These are phyloP conservation scores for Megaustenia siamemsis DNA, from an alignment of 2,888 invertebrate species.

Conservation along the genomic window DNA sequence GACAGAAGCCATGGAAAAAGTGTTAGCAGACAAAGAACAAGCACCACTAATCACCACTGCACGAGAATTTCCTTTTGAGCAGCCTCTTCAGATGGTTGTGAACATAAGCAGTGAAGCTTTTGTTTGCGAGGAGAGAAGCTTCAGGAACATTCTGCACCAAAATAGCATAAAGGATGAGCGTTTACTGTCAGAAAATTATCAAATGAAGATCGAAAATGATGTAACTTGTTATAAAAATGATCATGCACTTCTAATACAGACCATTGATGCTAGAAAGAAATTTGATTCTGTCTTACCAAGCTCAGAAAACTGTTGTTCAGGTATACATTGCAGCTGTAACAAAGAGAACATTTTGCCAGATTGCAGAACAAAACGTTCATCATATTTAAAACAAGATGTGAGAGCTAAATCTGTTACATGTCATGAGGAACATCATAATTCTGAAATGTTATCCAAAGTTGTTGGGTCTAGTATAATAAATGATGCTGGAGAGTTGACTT, in stretches of 20 bases:
- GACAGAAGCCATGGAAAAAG: background rate
- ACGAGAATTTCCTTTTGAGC: background rate
- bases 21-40: background rate
- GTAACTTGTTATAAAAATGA: background rate
- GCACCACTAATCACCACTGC: background rate
- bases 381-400: background rate
- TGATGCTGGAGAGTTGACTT: background rate
- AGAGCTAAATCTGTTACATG: background rate
- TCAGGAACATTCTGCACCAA: background rate
- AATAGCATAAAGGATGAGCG: background rate
- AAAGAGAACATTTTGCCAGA: conserved; percentile 13
- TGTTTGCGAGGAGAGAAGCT: background rate
- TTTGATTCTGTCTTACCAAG: too few species aligned
- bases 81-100: background rate
- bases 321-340: background rate
- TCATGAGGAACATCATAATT: background rate
- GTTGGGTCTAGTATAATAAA: too few species aligned
- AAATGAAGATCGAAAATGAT: background rate
- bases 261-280: background rate
- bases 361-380: background rate
- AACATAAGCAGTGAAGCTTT: background rate
- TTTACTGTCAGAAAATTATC: background rate
- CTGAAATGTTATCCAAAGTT: background rate
- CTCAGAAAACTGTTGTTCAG: background rate
- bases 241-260: background rate